Evolutionary conservation across 2,888 invertebrate species (phyloP), one percentile per base, ranked within the genome.

Genomic region (Linnaemya tessellans): DNA sequence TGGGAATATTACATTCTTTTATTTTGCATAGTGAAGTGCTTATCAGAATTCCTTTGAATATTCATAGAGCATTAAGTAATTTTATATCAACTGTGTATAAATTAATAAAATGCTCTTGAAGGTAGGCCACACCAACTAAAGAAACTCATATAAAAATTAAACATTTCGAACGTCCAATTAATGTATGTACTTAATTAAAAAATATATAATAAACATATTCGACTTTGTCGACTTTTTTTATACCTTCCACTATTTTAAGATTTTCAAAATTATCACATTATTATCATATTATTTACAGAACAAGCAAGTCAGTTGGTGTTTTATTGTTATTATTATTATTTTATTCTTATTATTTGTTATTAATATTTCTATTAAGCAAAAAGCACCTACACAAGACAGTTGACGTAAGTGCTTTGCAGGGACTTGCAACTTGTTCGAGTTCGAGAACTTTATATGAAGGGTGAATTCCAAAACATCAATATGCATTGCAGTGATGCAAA

Each of bases 81-180:
- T 60, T 35, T 60, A 18, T 5, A 38, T 11, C 15, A 30, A n/a
- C 38, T 51, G 3, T 13, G 10, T 54, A 65, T 8, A 25, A 49
- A 18, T 20, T n/a, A 68, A 68, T 62, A 68, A 35, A 58, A 13
- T 30, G 80, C 71, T 80, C 73, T 80, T 80, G 62, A 56, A 43
- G 68, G 71, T 30, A 68, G 64, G 62, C 62, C 46, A 56, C 38
- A 71, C 38, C 46, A 62, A 22, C n/a, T 54, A 46, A 18, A 60
- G 8, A 49, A 58, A 65, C 15, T 49, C 11, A 20, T 49, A 35
- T 64, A 51, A 58, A 60, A 70, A 38, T 18, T 60, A 78, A 80
- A 38, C 58, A 79, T 85, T 85, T 87, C 74, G 83, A 85, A 85
- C 87, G 87, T 85, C 84, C 74, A 78, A 73, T 77, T 38, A 13